A percentile compares a stretch with the other conserved stretches of the same genome.
Conservation (phyloP, 2,888 invertebrate species). For the Mythimna loreyi region DNA sequence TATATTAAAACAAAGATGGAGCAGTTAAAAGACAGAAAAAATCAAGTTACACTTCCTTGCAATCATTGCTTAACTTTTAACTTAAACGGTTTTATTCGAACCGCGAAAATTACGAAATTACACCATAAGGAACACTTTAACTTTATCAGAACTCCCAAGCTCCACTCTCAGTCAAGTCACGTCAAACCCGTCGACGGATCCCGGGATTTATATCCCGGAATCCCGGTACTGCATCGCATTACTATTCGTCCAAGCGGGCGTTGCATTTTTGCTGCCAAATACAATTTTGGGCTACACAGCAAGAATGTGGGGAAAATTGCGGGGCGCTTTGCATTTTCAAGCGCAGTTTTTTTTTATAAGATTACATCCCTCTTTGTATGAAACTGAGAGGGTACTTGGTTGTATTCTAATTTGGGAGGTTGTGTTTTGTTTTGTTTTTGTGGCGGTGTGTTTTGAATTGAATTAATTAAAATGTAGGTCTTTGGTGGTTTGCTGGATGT, state of each 20-base stretch:
- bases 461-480: conserved; percentile 11
- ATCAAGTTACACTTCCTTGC: conserved; percentile 21
- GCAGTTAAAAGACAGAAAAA: too few species aligned
- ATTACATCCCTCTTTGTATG: conserved; percentile 38
- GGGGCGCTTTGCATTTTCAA: conserved; percentile 46
- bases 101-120: conserved; percentile 47
- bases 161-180: conserved; percentile 59
- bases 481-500: background rate
- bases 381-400: conserved; percentile 32
- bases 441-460: conserved; percentile 1
- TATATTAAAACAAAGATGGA: too few species aligned
- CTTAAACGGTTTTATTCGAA: conserved; percentile 33
- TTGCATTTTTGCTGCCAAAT: conserved; percentile 64
- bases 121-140: conserved; percentile 44
- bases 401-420: conserved; percentile 38
- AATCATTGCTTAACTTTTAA: conserved; percentile 36
- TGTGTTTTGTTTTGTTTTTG: conserved; percentile 27
- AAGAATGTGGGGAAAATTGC: conserved; percentile 45
- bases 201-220: conserved; percentile 62
- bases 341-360: conserved; percentile 29
- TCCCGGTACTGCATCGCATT: conserved; percentile 62
- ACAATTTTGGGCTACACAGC: conserved; percentile 62
- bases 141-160: conserved; percentile 47
- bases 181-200: conserved; percentile 53
- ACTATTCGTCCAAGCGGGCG: conserved; percentile 56